Evolutionary conservation across 2,113 vertebrate species (phyloP).

Genomic region (Lampris megalopsis): DNA sequence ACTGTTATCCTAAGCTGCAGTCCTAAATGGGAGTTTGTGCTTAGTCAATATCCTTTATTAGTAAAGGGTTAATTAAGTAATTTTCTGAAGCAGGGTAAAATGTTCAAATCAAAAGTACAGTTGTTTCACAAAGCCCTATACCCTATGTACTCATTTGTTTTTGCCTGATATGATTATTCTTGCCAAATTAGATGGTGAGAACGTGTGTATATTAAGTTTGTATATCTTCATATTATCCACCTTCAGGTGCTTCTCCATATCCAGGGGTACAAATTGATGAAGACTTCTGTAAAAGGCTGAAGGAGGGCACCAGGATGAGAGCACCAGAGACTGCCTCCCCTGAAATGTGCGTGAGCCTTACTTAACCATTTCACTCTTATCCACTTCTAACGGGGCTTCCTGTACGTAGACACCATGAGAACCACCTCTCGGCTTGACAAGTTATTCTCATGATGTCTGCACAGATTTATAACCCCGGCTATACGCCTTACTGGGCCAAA

Average conservation of each 20-base stretch:
- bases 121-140: neutral
- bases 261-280: constrained; percentile 98
- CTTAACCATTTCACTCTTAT: constrained; percentile 12
- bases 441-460: neutral
- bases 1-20: neutral
- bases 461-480: neutral
- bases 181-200: neutral
- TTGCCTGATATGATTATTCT: neutral
- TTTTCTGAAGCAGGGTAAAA: neutral
- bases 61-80: neutral
- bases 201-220: neutral
- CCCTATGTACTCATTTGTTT: neutral
- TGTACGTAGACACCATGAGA: too few species aligned
- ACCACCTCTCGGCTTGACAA: neutral
- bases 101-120: neutral
- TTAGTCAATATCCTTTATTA: neutral
- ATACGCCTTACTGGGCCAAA: constrained; percentile 8
- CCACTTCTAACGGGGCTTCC: neutral
- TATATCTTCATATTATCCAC: neutral
- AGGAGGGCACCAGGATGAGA: constrained; percentile 95
- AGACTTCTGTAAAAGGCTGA: constrained; percentile 94
- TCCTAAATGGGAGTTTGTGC: neutral
- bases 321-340: constrained; percentile 94
- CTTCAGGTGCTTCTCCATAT: constrained; percentile 93
- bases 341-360: constrained; percentile 87